These are phyloP conservation scores for Drosophila birchii DNA, from an alignment of 2,888 invertebrate genomes.

Conservation along the genomic window DNA sequence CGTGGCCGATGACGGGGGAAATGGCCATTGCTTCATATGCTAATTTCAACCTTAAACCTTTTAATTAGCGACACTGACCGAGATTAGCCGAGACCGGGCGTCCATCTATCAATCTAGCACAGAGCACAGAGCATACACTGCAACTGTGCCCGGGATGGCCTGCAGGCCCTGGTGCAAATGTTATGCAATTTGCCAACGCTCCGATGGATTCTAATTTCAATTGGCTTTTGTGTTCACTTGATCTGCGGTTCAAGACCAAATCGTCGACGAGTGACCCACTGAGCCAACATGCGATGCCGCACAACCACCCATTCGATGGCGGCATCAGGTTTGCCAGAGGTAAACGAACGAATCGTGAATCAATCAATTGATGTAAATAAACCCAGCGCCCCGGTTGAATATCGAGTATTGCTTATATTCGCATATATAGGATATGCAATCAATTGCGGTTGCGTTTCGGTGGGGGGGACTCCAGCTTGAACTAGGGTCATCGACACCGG, in stretches of 20 bases:
- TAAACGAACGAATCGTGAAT: conserved; percentile 62
- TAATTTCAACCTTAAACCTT: conserved; percentile 80
- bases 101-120: conserved; percentile 56
- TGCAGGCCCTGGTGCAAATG: conserved; percentile 38
- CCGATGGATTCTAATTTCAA: conserved; percentile 45
- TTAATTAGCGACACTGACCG: conserved; percentile 79
- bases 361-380: conserved; percentile 42
- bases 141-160: conserved; percentile 10
- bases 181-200: conserved; percentile 55
- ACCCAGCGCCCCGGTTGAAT: conserved; percentile 1
- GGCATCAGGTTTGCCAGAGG: conserved; percentile 54
- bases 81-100: conserved; percentile 64
- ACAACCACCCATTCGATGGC: conserved; percentile 19
- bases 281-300: conserved; percentile 20
- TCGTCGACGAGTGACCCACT: conserved; percentile 38
- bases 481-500: conserved; percentile 33
- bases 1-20: conserved; percentile 24
- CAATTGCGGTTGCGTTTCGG: conserved; percentile 9
- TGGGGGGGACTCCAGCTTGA: conserved; percentile 19
- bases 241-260: conserved; percentile 69
- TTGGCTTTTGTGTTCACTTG: conserved; percentile 58
- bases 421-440: conserved; percentile 6
- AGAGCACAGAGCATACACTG: conserved; percentile 7
- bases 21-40: conserved; percentile 58
- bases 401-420: conserved; percentile 10